phyloP scores from a whole-genome alignment of 2,888 invertebrate species.

The Apamea crenata region DNA sequence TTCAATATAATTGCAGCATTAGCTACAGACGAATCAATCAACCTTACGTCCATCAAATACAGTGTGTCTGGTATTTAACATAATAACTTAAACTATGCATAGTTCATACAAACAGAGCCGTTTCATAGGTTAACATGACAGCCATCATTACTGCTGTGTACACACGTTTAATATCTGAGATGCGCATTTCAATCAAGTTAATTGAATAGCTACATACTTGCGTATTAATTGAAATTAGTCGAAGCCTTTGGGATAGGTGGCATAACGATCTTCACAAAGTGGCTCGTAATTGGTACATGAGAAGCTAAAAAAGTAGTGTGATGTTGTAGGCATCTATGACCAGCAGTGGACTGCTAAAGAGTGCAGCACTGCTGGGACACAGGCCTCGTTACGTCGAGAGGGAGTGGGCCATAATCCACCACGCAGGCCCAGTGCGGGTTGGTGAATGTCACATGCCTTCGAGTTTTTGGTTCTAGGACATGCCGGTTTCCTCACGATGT shows the following conservation, averaged over 20 bases:
- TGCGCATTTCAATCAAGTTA: slow-evolving; percentile 51
- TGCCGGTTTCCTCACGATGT: background rate
- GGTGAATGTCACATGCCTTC: background rate
- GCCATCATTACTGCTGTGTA: slow-evolving; percentile 25
- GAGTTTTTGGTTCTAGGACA: background rate
- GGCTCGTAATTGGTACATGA: background rate
- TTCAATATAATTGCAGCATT: background rate
- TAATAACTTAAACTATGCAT: slow-evolving; percentile 26
- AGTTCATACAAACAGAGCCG: slow-evolving; percentile 20
- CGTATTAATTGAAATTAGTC: slow-evolving; percentile 30
- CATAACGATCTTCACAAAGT: background rate
- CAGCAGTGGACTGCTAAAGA: background rate
- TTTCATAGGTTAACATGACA: slow-evolving; percentile 40
- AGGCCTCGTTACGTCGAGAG: background rate
- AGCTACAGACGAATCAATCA: slow-evolving; percentile 12
- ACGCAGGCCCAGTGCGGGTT: background rate
- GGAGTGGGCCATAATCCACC: background rate
- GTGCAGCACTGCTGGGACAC: background rate
- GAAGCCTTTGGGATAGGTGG: background rate
- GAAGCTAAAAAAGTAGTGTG: background rate
- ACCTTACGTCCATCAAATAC: slow-evolving; percentile 12
- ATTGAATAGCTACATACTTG: slow-evolving; percentile 43
- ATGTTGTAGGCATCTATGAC: background rate
- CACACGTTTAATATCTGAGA: slow-evolving; percentile 38
- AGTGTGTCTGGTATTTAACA: slow-evolving; percentile 24